These are phyloP conservation scores for Papilio demoleus DNA, from an alignment of 2,888 invertebrate species.

Conservation along the genomic window DNA sequence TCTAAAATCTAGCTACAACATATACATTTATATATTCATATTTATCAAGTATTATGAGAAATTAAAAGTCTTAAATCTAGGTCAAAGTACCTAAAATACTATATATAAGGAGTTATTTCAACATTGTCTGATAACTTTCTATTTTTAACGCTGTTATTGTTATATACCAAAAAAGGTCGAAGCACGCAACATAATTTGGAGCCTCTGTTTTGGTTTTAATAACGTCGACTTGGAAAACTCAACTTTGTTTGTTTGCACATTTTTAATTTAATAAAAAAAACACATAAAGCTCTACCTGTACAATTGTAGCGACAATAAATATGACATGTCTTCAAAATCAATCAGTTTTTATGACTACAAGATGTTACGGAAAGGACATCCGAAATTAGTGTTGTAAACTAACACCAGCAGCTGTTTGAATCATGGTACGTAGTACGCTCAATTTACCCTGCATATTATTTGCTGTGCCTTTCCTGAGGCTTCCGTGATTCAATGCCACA, in stretches of 20 bases:
- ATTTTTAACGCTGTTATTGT: constrained; percentile 10
- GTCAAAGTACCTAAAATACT: background rate
- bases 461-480: constrained; percentile 40
- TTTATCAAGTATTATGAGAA: background rate
- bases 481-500: constrained; percentile 53
- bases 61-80: background rate
- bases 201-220: background rate
- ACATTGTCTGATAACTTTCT: constrained; percentile 11
- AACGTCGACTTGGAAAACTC: background rate
- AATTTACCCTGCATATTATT: constrained; percentile 38
- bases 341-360: no score
- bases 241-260: background rate
- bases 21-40: background rate
- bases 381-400: background rate
- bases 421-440: constrained; percentile 11
- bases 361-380: no score
- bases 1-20: background rate
- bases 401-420: background rate
- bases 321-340: no score
- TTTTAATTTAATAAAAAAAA: no score
- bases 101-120: background rate
- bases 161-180: constrained; percentile 1
- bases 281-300: no score
- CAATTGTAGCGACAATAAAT: no score
- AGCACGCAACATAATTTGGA: background rate